Conservation (phyloP, 2,888 invertebrate genomes). For the Conops quadrifasciatus region DNA sequence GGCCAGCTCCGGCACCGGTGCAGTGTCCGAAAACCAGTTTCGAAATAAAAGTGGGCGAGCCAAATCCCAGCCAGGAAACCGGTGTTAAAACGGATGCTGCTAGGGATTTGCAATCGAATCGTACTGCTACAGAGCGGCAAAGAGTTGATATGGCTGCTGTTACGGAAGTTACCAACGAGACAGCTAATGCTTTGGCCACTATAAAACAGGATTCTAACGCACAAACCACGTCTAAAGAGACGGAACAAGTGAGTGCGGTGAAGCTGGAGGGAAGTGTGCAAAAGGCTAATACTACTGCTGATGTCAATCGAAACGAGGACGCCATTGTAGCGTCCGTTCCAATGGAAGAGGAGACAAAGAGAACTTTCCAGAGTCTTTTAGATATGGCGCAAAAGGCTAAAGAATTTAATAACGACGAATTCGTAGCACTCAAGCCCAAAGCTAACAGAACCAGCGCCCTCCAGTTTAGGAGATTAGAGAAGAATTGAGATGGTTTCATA, state of each 20-base stretch:
- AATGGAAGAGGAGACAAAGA: slow-evolving; percentile 16
- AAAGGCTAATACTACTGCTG: neutral
- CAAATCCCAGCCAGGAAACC: neutral
- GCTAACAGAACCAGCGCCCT: neutral
- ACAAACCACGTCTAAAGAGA: neutral
- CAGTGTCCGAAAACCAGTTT: neutral
- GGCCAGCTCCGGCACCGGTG: neutral
- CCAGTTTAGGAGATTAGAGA: neutral
- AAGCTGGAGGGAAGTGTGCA: neutral
- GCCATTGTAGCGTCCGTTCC: neutral
- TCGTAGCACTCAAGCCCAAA: neutral
- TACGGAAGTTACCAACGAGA: neutral
- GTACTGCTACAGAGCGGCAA: neutral
- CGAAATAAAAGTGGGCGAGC: neutral
- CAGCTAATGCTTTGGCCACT: neutral
- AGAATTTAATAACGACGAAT: slow-evolving; percentile 7
- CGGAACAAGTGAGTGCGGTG: neutral
- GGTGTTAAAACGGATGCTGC: neutral
- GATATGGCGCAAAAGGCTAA: slow-evolving; percentile 13
- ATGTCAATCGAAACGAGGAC: neutral
- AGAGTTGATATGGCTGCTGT: neutral
- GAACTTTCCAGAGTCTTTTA: slow-evolving; percentile 12
- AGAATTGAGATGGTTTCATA: neutral
- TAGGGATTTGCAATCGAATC: neutral
- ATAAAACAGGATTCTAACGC: neutral